Evolutionary conservation across 2,888 invertebrate species (phyloP).

Genomic region (Stratiomys singularior): DNA sequence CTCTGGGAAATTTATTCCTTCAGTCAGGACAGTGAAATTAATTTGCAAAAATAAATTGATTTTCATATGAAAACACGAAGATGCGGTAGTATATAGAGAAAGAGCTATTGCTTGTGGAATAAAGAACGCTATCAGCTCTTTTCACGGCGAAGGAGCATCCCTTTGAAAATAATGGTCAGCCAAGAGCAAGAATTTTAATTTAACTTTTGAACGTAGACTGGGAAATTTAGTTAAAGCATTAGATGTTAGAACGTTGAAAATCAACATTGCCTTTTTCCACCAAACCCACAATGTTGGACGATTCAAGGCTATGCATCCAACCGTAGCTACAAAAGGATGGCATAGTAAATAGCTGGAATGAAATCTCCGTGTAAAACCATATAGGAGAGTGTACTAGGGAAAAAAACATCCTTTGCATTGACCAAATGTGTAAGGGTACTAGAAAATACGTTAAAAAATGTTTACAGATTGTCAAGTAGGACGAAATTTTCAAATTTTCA

Average conservation of each 20-base stretch:
- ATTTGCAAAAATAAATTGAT: slow-evolving; percentile 36
- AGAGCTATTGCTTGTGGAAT: slow-evolving; percentile 24
- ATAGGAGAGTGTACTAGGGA: too few species aligned
- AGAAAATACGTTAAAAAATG: too few species aligned
- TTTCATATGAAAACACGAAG: slow-evolving; percentile 19
- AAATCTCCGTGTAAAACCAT: too few species aligned
- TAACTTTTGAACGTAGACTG: slow-evolving; percentile 21
- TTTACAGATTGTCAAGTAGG: too few species aligned
- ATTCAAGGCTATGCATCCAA: not conserved
- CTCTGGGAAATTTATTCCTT: not conserved
- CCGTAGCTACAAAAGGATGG: not conserved
- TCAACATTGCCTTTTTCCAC: not conserved
- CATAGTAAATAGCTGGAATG: not conserved
- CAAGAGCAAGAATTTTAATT: slow-evolving; percentile 45
- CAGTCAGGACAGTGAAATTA: slow-evolving; percentile 21
- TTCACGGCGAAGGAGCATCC: not conserved
- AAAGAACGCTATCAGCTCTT: slow-evolving; percentile 17
- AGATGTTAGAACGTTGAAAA: not conserved
- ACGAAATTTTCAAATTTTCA: too few species aligned
- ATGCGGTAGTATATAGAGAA: slow-evolving; percentile 1
- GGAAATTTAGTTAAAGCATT: slow-evolving; percentile 22
- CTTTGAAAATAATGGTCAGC: slow-evolving; percentile 43
- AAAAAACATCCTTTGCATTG: too few species aligned
- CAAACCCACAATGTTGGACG: not conserved
- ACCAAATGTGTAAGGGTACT: too few species aligned